Evolutionary conservation across 2,888 invertebrate genomes (phyloP), one percentile per base, ranked within the genome.

Genomic region (Nephrocerus scutellatus): DNA sequence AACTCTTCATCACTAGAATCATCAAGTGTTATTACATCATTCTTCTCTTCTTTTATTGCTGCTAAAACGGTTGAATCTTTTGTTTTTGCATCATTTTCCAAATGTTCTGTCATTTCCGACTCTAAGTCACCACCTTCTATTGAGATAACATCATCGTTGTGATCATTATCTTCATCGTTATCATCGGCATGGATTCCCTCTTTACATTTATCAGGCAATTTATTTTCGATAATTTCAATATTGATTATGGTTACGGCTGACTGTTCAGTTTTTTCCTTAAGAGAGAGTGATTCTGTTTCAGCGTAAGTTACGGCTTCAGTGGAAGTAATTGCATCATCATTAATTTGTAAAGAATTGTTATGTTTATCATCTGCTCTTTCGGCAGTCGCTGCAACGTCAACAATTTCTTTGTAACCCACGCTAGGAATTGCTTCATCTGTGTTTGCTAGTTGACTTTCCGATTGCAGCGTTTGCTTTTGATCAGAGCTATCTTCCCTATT

Each of bases 91-190:
- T 57, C 48, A 6, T 57, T 59, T 24, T 57, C 50, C 31, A 63
- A 43, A 41, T 63, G 58, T 22, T 61, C 62, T 5, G 72, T 74
- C 43, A 66, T 59, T 54, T 66, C 62, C 21, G 54, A 52, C 37
- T 63, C 65, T 18, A 68, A 37, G 41, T 69, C 70, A 8, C 65
- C 69, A 15, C 68, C 62, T 31, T 53, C 57, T n/a, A 66, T 54
- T 4, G 68, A 69, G 26, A 68, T 67, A 3, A 63, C 57, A 51
- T 68, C 70, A 39, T 68, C 66, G 36, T 63, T 64, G 30, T 57
- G 56, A 48, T 60, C 64, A 30, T 63, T 64, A 21, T 71, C 63
- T 1, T 67, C 62, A 3, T 53, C 51, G 0, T 65, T 64, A 51
- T 69, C 70, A 0, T 68, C 70, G 43, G 70, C 65, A n/a, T 51